Conservation (phyloP, 2,113 vertebrate species). For the Paradisaea rubra region DNA sequence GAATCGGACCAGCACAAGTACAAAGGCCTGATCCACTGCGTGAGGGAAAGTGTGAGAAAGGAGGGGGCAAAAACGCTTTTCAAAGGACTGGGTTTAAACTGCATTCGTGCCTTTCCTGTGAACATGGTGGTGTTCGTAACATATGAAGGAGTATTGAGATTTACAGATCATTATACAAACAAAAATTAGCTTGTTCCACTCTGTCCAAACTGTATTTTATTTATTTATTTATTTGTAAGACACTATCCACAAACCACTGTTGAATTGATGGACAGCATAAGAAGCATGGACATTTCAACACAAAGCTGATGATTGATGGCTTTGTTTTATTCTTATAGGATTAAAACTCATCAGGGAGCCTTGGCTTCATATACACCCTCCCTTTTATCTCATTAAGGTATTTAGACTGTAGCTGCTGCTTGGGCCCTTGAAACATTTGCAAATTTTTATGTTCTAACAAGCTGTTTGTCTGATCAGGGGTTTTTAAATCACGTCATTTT, state of each 20-base stretch:
- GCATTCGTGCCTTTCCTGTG: constrained; percentile 85
- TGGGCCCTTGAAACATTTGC: not conserved
- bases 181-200: not conserved
- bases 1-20: constrained; percentile 73
- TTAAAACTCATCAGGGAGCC: not conserved
- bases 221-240: not conserved
- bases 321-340: not conserved
- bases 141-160: constrained; percentile 77
- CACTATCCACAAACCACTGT: not conserved
- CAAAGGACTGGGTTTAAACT: constrained; percentile 85
- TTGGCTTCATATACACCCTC: not conserved
- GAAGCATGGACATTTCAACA: not conserved
- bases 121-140: constrained; percentile 88
- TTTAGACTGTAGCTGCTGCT: not conserved
- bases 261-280: not conserved
- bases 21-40: constrained; percentile 81
- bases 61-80: constrained; percentile 84
- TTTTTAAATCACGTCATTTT: not conserved
- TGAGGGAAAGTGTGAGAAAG: constrained; percentile 71
- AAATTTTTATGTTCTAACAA: not conserved
- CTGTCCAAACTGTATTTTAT: not conserved
- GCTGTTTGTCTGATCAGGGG: not conserved
- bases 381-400: not conserved
- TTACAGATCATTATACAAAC: constrained; percentile 36
- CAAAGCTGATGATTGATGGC: not conserved